Base-by-base conservation (phyloP, 1,140 invertebrate genomes). In the Proales similis region DNA sequence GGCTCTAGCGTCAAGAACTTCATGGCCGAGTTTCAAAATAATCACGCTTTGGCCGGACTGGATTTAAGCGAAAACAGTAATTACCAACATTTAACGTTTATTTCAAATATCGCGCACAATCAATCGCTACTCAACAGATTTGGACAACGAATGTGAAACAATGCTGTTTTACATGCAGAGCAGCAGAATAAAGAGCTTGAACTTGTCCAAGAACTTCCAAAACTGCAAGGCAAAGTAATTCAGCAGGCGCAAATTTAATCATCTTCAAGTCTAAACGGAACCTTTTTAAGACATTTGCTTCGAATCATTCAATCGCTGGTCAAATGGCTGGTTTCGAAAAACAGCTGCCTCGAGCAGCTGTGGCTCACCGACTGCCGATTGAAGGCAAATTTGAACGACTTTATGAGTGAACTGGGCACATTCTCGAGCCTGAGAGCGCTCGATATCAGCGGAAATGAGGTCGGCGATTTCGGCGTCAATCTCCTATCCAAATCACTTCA, bases 31-130 rank as follows among this genome's bases (percentile, higher is more conserved):
- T 57, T 57, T 24, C 14, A 39, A 3, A n/a, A 38, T 19, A 57
- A 57, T 24, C 30, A 22, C 20, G 33, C 26, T 14, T 29, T 57
- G 14, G 45, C 27, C 19, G 45, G 51, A 5, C 14, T 57, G 5
- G 51, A 57, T 19, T 57, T 57, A 19, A 57, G 51, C 19, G 51
- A 57, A 42, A 57, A 57, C 24, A 57, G 51, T 57, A 57, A 57
- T n/a, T n/a, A n/a, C 39, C 7, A 17, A 24, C 36, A 22, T 7
- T 19, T 2, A 32, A 22, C 17, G 22, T 27, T 39, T 2, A 27
- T 57, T 9, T 38, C 0, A 0, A 53, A 29, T 51, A 9, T 3
- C 17, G 32, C 12, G 27, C 11, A 46, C 9, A 46, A 46, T 39
- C 30, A 0, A 53, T 38, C 26, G 22, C 20, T 24, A 9, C 9